These are phyloP conservation scores for Cnemophilus loriae DNA, from an alignment of 2,113 vertebrate species.

Conservation along the genomic window DNA sequence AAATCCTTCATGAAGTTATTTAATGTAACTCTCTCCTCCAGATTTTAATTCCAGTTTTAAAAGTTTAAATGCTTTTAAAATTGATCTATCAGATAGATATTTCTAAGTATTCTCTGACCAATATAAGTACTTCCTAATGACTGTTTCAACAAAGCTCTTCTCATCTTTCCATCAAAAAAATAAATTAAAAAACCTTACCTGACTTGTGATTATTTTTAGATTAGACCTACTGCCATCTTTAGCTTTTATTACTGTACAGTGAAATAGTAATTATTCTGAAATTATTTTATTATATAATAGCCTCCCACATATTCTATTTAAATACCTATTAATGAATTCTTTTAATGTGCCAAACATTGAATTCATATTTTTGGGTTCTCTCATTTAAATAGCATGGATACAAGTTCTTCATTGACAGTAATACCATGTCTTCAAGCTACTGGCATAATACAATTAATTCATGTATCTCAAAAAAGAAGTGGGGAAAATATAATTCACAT, in stretches of 20 bases:
- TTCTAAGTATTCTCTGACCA: not conserved
- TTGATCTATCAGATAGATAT: not conserved
- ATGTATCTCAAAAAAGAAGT: not conserved
- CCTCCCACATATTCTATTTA: conserved; percentile 37
- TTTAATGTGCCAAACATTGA: conserved; percentile 43
- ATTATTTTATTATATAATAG: conserved; percentile 46
- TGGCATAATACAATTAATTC: conserved; percentile 32
- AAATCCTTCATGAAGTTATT: conserved; percentile 9
- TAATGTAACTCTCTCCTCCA: not conserved
- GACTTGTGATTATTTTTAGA: conserved; percentile 37
- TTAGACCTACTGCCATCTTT: conserved; percentile 11
- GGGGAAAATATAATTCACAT: not conserved
- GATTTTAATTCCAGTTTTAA: not conserved
- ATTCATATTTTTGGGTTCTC: not conserved
- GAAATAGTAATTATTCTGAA: conserved; percentile 47
- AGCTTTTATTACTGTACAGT: conserved; percentile 28
- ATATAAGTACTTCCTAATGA: not conserved
- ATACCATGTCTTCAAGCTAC: conserved; percentile 36
- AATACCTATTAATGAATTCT: conserved; percentile 47
- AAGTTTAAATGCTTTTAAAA: not conserved
- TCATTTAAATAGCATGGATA: conserved; percentile 21
- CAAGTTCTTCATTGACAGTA: conserved; percentile 45
- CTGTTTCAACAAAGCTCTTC: not conserved
- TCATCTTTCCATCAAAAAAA: not conserved
- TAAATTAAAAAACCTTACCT: not conserved